These are phyloP conservation scores for Dryococelus australis DNA, from an alignment of 2,888 invertebrate genomes.

Conservation along the genomic window DNA sequence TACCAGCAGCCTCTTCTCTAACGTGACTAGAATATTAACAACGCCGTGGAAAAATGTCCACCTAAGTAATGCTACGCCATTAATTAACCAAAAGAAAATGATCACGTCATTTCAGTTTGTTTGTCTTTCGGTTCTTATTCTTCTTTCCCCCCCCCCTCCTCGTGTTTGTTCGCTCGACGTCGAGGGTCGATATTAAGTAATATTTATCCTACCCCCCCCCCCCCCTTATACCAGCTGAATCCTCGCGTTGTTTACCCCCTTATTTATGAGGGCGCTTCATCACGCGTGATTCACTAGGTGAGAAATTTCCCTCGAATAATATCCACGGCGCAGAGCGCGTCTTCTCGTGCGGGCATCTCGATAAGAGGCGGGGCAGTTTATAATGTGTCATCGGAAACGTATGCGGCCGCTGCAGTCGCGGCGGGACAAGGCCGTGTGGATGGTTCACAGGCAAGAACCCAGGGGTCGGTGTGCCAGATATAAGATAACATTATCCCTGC, in stretches of 20 bases:
- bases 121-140: neutral
- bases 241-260: neutral
- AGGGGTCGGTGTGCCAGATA: neutral
- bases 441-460: too few relatives aligned
- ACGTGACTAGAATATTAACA: neutral
- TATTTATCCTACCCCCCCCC: too few relatives aligned
- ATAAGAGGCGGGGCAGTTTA: neutral
- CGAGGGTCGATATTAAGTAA: neutral
- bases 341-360: neutral
- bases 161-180: neutral
- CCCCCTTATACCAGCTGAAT: neutral
- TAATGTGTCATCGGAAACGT: neutral
- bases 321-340: neutral
- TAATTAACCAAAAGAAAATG: neutral
- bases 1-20: neutral
- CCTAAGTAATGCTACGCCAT: neutral
- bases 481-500: neutral
- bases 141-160: neutral
- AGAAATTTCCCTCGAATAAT: neutral
- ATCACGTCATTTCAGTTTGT: neutral
- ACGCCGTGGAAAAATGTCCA: neutral
- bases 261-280: neutral
- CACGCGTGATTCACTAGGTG: slow-evolving; percentile 9
- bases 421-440: too few relatives aligned
- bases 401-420: too few relatives aligned